Evolutionary conservation across 53 echinoderm and acorn worm species (phyloP).

Genomic region (Luidia sarsii): DNA sequence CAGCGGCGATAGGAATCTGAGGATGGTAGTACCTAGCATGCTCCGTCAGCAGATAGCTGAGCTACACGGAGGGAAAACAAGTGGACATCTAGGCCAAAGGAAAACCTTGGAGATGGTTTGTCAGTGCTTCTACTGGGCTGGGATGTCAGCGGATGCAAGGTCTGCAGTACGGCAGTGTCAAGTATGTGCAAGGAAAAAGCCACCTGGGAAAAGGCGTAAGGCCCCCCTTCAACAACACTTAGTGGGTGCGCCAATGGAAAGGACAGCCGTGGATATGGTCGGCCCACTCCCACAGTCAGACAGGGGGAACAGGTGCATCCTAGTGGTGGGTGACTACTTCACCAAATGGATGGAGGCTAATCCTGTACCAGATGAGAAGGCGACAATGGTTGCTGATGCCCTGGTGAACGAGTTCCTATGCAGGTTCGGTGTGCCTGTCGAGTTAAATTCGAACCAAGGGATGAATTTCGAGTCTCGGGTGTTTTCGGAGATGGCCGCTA

Average conservation of each 20-base stretch:
- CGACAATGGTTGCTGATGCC: not conserved
- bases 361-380: constrained; percentile 14
- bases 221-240: constrained; percentile 28
- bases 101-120: constrained; percentile 22
- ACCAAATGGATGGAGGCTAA: constrained; percentile 29
- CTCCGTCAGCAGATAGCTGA: not conserved
- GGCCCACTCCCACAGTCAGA: constrained; percentile 38
- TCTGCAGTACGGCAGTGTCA: constrained; percentile 25
- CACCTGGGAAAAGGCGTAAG: constrained; percentile 10
- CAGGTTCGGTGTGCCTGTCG: not conserved
- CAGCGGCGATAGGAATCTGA: constrained; percentile 13
- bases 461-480: not conserved
- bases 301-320: constrained; percentile 31
- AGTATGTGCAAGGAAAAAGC: constrained; percentile 37
- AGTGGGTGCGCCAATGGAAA: constrained; percentile 11
- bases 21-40: constrained; percentile 9
- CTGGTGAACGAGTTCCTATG: not conserved
- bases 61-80: constrained; percentile 18
- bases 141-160: not conserved
- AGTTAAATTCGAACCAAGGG: not conserved
- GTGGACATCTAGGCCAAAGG: constrained; percentile 15
- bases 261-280: constrained; percentile 34
- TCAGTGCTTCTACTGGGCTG: constrained; percentile 24
- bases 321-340: constrained; percentile 40
- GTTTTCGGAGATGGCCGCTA: not conserved